Evolutionary conservation across 1,140 invertebrate genomes (phyloP).

Genomic region (Octopus bimaculoides): DNA sequence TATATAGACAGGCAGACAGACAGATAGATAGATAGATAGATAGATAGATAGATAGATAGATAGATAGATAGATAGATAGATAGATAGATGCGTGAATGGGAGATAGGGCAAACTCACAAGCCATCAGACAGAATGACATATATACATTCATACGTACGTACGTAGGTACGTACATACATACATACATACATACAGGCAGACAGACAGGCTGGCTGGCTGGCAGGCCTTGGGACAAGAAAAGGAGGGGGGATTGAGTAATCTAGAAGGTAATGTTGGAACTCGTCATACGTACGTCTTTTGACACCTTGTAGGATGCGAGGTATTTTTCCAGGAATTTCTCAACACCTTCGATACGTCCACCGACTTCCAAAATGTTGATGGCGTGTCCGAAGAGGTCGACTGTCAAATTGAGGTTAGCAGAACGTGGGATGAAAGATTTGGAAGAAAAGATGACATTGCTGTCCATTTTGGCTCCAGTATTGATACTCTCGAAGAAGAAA

Average conservation of each 20-base stretch:
- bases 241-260: background rate
- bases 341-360: constrained; percentile 79
- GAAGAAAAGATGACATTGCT: constrained; percentile 78
- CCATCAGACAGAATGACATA: too few relatives aligned
- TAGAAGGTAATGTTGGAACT: background rate
- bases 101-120: too few relatives aligned
- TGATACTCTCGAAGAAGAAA: constrained; percentile 42
- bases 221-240: constrained; percentile 20
- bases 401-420: constrained; percentile 76
- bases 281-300: constrained; percentile 17
- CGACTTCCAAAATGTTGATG: constrained; percentile 83
- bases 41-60: too few relatives aligned
- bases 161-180: too few relatives aligned
- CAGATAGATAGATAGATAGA: too few relatives aligned
- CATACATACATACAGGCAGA: too few relatives aligned
- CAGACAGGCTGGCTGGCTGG: background rate
- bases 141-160: too few relatives aligned
- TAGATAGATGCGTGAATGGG: too few relatives aligned
- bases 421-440: constrained; percentile 81
- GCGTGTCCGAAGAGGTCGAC: constrained; percentile 81
- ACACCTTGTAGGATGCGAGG: constrained; percentile 61
- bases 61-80: too few relatives aligned
- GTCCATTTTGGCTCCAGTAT: constrained; percentile 46
- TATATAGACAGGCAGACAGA: too few relatives aligned
- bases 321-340: constrained; percentile 80